phyloP scores from a whole-genome alignment of 2,113 vertebrate genomes.

The Emydura subglobosa region DNA sequence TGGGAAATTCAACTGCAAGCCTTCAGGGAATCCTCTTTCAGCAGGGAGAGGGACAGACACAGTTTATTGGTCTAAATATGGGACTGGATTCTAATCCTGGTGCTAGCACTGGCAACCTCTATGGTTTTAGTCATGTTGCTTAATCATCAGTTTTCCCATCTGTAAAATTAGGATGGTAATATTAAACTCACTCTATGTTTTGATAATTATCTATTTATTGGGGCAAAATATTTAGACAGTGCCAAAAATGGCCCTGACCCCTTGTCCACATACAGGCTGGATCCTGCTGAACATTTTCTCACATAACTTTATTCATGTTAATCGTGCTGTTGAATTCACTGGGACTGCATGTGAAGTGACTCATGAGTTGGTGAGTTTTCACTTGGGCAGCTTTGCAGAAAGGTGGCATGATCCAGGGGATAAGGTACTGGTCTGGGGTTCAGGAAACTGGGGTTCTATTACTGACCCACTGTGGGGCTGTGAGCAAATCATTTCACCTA shows the following conservation, averaged over 20 bases:
- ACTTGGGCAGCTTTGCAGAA: neutral
- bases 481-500: constrained; percentile 41
- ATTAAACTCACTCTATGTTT: neutral
- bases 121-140: neutral
- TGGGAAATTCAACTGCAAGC: neutral
- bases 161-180: neutral
- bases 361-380: neutral
- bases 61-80: neutral
- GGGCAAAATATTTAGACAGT: neutral
- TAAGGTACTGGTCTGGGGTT: neutral
- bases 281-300: neutral
- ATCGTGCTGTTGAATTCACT: neutral
- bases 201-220: neutral
- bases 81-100: neutral
- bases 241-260: rapidly evolving
- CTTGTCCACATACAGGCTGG: neutral
- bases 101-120: neutral
- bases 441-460: neutral
- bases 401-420: no score
- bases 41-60: neutral
- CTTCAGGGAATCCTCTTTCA: neutral
- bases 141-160: neutral
- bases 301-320: neutral
- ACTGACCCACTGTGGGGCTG: neutral
- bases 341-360: neutral